Conservation (phyloP, 2,888 invertebrate species). For the Drosophila yooni region DNA sequence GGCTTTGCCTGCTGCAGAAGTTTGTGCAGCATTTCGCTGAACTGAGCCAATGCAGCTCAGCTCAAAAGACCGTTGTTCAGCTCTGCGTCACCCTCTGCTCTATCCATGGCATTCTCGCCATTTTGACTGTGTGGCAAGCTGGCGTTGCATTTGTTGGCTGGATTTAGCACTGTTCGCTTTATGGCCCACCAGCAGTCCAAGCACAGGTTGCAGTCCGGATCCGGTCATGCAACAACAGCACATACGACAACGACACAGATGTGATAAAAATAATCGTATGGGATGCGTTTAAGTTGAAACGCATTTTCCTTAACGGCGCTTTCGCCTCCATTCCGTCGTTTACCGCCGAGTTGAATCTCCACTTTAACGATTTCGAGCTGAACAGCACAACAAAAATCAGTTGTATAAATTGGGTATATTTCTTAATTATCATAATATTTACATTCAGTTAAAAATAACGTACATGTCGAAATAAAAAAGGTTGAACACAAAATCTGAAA, state of each 20-base stretch:
- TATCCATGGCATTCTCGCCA: constrained; percentile 14
- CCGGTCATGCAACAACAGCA: constrained; percentile 10
- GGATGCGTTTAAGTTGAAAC: constrained; percentile 72
- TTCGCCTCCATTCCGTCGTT: background rate
- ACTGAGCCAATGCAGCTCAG: constrained; percentile 11
- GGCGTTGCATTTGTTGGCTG: constrained; percentile 67
- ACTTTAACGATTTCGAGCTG: constrained; percentile 2
- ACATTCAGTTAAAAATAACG: no score
- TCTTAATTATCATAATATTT: constrained; percentile 27
- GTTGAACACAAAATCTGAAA: no score
- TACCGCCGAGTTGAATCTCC: background rate
- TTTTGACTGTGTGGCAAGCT: constrained; percentile 53
- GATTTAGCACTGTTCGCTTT: constrained; percentile 70
- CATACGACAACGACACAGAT: constrained; percentile 19
- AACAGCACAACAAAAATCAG: background rate
- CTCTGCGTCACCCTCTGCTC: no score
- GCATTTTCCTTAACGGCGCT: constrained; percentile 48
- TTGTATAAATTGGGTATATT: background rate
- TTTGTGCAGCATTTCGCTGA: constrained; percentile 57
- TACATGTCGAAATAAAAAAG: no score
- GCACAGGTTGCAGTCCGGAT: constrained; percentile 29
- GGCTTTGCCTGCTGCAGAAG: constrained; percentile 52
- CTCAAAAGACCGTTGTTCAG: constrained; percentile 4
- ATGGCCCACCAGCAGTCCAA: constrained; percentile 63
- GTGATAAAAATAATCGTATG: constrained; percentile 68